Percentiles rank a stretch among this genome's conserved stretches.
These are phyloP conservation scores for Habrosyne pyritoides DNA, from an alignment of 2,888 invertebrate species.

Conservation along the genomic window DNA sequence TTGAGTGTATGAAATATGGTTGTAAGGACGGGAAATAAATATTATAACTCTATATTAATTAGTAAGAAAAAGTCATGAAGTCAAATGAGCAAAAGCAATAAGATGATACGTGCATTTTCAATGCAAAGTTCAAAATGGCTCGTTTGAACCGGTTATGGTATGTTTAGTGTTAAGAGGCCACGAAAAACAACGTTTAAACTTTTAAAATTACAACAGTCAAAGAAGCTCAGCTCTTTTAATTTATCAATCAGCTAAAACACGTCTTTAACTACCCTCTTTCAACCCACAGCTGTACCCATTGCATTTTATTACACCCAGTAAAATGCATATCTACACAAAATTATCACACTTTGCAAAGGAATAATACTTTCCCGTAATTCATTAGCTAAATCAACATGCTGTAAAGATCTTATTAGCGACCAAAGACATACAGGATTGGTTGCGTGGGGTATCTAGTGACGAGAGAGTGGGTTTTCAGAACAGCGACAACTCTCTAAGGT, in stretches of 20 bases:
- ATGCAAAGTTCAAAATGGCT: too few species aligned
- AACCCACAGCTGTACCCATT: neutral
- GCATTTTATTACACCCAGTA: constrained; percentile 4
- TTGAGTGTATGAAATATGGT: too few species aligned
- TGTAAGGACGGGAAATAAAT: too few species aligned
- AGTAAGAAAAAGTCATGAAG: too few species aligned
- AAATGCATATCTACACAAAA: constrained; percentile 2
- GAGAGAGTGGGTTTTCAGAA: neutral
- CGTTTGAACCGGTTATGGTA: too few species aligned
- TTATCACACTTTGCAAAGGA: constrained; percentile 2
- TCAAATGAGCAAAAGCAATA: too few species aligned
- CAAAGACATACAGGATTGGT: constrained; percentile 48
- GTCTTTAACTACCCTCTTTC: neutral
- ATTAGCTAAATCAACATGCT: constrained; percentile 60
- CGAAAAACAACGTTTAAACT: too few species aligned
- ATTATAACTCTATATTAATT: too few species aligned
- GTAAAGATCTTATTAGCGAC: constrained; percentile 67
- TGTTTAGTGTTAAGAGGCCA: too few species aligned
- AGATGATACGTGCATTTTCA: too few species aligned
- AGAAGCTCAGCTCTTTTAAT: too few species aligned
- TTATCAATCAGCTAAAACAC: neutral
- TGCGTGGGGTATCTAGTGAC: constrained; percentile 41
- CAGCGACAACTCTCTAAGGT: neutral
- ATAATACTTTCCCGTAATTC: constrained; percentile 61
- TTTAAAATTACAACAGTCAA: too few species aligned